Percentiles rank a stretch among this genome's conserved stretches.
These are phyloP conservation scores for Stichopus chloronotus DNA, from an alignment of 35 echinoderm and acorn worm species.

Conservation along the genomic window DNA sequence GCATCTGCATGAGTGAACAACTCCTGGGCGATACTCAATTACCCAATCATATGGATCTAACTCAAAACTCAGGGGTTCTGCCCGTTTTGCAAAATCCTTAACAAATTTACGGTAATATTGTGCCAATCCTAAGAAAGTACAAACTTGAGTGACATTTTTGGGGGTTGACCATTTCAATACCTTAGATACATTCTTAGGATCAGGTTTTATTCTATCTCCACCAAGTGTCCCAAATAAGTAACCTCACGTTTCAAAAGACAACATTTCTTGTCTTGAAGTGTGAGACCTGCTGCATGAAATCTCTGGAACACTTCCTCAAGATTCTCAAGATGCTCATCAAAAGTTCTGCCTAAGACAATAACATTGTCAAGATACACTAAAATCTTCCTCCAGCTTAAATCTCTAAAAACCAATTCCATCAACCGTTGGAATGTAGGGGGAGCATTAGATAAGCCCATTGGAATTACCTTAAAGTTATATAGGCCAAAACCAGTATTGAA, in stretches of 20 bases:
- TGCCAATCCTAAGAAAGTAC: constrained; percentile 58
- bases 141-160: constrained; percentile 30
- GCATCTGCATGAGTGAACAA: not conserved
- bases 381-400: too few species aligned
- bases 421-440: too few species aligned
- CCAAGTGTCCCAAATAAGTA: constrained; percentile 59
- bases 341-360: too few species aligned
- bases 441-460: too few species aligned
- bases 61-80: constrained; percentile 13
- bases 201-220: constrained; percentile 12
- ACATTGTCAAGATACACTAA: too few species aligned
- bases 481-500: not conserved
- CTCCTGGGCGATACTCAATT: not conserved
- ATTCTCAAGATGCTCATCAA: too few species aligned
- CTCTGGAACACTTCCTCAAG: too few species aligned
- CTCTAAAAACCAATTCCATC: too few species aligned
- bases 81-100: constrained; percentile 32
- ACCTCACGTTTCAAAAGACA: constrained; percentile 57
- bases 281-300: constrained; percentile 38
- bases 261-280: constrained; percentile 71
- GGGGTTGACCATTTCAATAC: constrained; percentile 62
- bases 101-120: too few species aligned
- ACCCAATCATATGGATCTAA: too few species aligned
- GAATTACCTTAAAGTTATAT: constrained; percentile 5
- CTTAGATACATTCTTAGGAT: constrained; percentile 46